These are phyloP conservation scores for Tupaia chinensis DNA, from an alignment of 2,113 vertebrate genomes.

Conservation along the genomic window DNA sequence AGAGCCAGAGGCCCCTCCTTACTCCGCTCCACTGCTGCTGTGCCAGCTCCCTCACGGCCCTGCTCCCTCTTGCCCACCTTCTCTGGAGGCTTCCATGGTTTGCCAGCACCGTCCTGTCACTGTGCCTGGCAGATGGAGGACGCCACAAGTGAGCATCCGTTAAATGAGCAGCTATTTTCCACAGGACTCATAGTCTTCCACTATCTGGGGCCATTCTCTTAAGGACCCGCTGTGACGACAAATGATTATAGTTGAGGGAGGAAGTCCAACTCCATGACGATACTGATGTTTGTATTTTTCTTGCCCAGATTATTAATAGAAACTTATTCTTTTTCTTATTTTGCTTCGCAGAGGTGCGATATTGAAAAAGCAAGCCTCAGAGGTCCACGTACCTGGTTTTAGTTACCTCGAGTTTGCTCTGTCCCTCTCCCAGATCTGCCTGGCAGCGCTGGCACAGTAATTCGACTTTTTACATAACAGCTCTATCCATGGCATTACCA, in stretches of 20 bases:
- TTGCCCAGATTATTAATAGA: background rate
- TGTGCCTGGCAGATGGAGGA: background rate
- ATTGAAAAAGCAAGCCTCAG: slow-evolving; percentile 13
- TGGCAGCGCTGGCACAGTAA: background rate
- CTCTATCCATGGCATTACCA: background rate
- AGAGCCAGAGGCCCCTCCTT: background rate
- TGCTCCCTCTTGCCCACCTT: accelerated
- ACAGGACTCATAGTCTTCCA: background rate
- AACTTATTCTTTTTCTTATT: background rate
- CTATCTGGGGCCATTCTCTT: background rate
- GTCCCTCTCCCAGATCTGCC: background rate
- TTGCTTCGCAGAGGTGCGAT: background rate
- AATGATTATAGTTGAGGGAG: background rate
- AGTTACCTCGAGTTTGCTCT: background rate
- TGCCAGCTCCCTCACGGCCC: background rate
- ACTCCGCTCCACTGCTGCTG: background rate
- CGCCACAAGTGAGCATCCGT: background rate
- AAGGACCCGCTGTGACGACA: background rate
- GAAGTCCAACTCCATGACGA: background rate
- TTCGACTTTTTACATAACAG: background rate
- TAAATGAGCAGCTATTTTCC: background rate
- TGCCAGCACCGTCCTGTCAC: background rate
- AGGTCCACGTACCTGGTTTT: background rate
- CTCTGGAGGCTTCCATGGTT: background rate
- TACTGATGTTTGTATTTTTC: slow-evolving; percentile 17